Conservation (phyloP, 2,113 vertebrate genomes). For the Elaphurus davidianus region DNA sequence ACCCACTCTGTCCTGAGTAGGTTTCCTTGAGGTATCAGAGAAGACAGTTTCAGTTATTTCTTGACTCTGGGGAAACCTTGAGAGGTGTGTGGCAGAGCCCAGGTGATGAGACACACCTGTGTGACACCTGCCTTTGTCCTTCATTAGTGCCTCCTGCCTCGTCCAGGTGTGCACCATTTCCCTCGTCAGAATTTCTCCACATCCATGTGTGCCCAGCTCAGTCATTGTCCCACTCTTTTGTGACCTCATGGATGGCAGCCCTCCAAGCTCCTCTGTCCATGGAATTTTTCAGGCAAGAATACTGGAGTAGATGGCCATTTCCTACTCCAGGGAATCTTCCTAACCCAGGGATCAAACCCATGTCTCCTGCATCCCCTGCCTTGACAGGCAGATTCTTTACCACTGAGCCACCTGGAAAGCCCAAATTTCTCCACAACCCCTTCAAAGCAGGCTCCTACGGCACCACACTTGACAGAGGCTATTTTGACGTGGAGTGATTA, state of each 20-base stretch:
- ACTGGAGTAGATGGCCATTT: not conserved
- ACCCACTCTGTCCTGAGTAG: not conserved
- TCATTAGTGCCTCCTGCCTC: not conserved
- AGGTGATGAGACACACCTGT: not conserved
- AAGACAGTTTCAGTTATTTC: not conserved
- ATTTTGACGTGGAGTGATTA: not conserved
- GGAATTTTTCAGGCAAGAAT: not conserved
- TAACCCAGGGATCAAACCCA: not conserved
- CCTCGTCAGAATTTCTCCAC: not conserved
- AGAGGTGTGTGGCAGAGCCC: not conserved
- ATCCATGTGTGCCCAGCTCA: not conserved
- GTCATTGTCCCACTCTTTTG: not conserved
- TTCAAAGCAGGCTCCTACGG: not conserved
- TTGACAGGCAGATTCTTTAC: not conserved
- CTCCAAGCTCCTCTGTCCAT: not conserved
- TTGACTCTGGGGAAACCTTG: not conserved
- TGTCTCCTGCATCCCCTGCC: not conserved
- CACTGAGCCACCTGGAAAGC: not conserved
- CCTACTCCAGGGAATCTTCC: not conserved
- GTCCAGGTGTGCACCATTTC: not conserved
- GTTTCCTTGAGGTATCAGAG: not conserved
- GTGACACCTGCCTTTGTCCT: not conserved
- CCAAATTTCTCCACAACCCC: not conserved
- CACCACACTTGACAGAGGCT: not conserved
- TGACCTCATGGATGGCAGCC: not conserved